Percentiles rank a stretch among this genome's conserved stretches.
phyloP scores from a whole-genome alignment of 1,140 invertebrate genomes.

The Anoplolepis gracilipes region DNA sequence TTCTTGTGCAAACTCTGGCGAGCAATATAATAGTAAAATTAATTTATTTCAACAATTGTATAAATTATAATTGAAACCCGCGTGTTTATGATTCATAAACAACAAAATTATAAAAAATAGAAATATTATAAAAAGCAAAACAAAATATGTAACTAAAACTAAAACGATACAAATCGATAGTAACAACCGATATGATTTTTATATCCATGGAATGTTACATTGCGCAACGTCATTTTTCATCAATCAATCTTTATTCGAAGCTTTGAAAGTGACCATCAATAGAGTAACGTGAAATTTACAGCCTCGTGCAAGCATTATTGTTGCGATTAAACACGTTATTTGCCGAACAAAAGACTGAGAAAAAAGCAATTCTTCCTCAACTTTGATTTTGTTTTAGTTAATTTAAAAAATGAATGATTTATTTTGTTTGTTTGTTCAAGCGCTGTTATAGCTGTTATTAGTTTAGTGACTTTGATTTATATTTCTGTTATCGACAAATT shows the following conservation, averaged over 20 bases:
- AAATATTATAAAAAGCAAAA: not conserved
- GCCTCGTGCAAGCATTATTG: slow-evolving; percentile 13
- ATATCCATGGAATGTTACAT: not conserved
- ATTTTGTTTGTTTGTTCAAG: not conserved
- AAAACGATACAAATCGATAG: not conserved
- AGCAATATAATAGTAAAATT: not conserved
- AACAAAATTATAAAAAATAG: too few species aligned
- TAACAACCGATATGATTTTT: slow-evolving; percentile 2
- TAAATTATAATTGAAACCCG: not conserved
- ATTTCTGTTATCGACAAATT: not conserved
- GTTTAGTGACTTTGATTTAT: slow-evolving; percentile 6
- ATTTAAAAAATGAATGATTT: slow-evolving; percentile 39
- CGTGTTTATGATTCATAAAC: not conserved
- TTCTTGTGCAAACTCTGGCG: not conserved
- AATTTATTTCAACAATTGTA: not conserved
- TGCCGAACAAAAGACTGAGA: slow-evolving; percentile 19
- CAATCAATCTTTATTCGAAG: slow-evolving; percentile 54
- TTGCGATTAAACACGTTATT: slow-evolving; percentile 29
- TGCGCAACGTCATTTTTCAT: slow-evolving; percentile 15
- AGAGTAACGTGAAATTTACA: slow-evolving; percentile 42
- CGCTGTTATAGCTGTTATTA: not conserved
- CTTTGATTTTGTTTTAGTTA: not conserved
- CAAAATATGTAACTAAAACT: not conserved
- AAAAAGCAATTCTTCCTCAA: slow-evolving; percentile 16
- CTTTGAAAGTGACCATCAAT: slow-evolving; percentile 31